Percentiles rank a stretch among this genome's conserved stretches.
phyloP scores from a whole-genome alignment of 1,140 invertebrate species.

The Lucilia sericata region DNA sequence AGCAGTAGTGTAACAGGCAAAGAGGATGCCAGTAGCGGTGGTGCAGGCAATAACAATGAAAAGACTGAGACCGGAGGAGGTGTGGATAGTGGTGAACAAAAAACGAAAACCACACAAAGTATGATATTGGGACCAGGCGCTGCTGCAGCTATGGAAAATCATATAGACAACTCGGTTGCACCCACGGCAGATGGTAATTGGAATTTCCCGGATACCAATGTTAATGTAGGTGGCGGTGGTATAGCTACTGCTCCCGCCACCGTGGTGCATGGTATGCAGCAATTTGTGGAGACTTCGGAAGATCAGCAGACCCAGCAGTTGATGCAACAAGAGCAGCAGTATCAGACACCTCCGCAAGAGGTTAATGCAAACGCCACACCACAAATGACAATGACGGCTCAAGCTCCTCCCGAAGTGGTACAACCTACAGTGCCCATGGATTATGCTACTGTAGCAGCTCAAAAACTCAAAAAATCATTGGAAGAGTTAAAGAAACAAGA shows the following conservation, averaged over 20 bases:
- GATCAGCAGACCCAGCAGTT: slow-evolving; percentile 54
- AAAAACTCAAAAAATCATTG: slow-evolving; percentile 62
- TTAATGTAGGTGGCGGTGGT: slow-evolving; percentile 52
- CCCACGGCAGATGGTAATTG: slow-evolving; percentile 63
- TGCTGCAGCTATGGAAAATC: slow-evolving; percentile 54
- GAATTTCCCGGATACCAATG: slow-evolving; percentile 54
- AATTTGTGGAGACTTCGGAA: slow-evolving; percentile 50
- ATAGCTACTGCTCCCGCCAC: slow-evolving; percentile 63
- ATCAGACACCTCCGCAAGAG: slow-evolving; percentile 51
- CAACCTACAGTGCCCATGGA: slow-evolving; percentile 58
- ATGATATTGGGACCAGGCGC: slow-evolving; percentile 61
- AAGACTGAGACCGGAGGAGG: slow-evolving; percentile 47
- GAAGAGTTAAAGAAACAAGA: slow-evolving; percentile 63
- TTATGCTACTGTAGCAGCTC: slow-evolving; percentile 62
- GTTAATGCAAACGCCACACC: slow-evolving; percentile 61
- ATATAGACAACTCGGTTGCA: slow-evolving; percentile 60
- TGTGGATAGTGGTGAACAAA: slow-evolving; percentile 34
- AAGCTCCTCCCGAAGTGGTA: slow-evolving; percentile 34
- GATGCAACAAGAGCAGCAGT: slow-evolving; percentile 41
- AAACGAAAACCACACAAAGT: slow-evolving; percentile 64
- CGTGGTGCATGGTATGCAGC: slow-evolving; percentile 64
- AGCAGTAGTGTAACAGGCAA: slow-evolving; percentile 67
- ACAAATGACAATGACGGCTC: slow-evolving; percentile 47
- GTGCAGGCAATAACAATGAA: slow-evolving; percentile 48
- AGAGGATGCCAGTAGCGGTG: slow-evolving; percentile 46